phyloP scores from a whole-genome alignment of 2,113 vertebrate genomes.

The Anguilla japonica region DNA sequence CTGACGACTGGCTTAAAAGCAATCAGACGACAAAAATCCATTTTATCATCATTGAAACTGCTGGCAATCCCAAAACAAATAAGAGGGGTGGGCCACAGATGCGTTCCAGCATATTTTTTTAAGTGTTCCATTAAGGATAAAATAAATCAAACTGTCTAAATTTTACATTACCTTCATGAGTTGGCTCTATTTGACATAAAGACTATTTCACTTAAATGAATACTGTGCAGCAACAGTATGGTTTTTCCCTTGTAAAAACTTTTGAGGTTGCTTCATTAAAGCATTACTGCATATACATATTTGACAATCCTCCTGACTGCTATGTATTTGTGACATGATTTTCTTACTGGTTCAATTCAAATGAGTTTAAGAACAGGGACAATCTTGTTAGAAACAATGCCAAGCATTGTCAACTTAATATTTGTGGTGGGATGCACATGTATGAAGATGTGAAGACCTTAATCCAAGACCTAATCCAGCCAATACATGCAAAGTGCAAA shows the following conservation, averaged over 20 bases:
- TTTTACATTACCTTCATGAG: background rate
- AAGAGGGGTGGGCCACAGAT: background rate
- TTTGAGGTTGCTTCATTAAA: background rate
- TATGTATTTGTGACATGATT: background rate
- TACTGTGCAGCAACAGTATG: background rate
- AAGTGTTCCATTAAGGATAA: background rate
- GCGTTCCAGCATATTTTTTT: background rate
- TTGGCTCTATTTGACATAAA: background rate
- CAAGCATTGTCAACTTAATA: background rate
- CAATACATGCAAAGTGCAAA: constrained; percentile 4
- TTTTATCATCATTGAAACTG: background rate
- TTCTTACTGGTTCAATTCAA: background rate
- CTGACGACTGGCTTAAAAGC: background rate
- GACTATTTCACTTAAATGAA: background rate
- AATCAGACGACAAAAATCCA: background rate
- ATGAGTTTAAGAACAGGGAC: background rate
- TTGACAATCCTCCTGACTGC: background rate
- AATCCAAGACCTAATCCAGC: background rate
- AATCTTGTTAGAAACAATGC: background rate
- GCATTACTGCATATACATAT: background rate
- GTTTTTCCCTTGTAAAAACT: background rate
- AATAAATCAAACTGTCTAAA: background rate
- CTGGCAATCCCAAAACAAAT: background rate
- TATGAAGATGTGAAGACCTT: background rate
- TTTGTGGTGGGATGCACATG: background rate